Evolutionary conservation across 2,888 invertebrate genomes (phyloP).

Genomic region (Euplagia quadripunctaria): DNA sequence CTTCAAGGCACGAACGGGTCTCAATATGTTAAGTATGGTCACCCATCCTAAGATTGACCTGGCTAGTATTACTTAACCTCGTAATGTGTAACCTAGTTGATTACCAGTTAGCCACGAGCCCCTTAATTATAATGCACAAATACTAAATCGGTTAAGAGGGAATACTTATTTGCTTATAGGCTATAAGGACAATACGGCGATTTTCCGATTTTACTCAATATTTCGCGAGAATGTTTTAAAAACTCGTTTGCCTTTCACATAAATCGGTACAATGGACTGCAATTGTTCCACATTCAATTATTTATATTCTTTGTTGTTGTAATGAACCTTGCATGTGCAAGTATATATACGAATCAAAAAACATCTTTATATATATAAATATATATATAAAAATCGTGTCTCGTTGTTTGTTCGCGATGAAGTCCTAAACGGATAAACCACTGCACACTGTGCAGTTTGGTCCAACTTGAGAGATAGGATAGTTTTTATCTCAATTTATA

Average conservation of each 20-base stretch:
- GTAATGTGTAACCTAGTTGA: too few relatives aligned
- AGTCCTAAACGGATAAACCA: neutral
- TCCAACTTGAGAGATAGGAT: too few relatives aligned
- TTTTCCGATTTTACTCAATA: slow-evolving; percentile 14
- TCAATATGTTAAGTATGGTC: too few relatives aligned
- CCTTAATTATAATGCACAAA: neutral
- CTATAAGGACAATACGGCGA: neutral
- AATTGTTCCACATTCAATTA: slow-evolving; percentile 56
- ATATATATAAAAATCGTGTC: too few relatives aligned
- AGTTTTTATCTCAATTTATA: too few relatives aligned
- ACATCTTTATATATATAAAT: too few relatives aligned
- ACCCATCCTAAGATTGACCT: too few relatives aligned
- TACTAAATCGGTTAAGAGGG: neutral
- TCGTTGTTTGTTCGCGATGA: too few relatives aligned
- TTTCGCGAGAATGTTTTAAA: slow-evolving; percentile 21
- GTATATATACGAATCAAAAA: slow-evolving; percentile 8
- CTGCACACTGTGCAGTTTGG: too few relatives aligned
- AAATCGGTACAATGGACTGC: slow-evolving; percentile 46
- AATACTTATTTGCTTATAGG: neutral
- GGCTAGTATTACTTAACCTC: too few relatives aligned
- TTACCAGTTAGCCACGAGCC: too few relatives aligned
- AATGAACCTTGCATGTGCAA: slow-evolving; percentile 27
- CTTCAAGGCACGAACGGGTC: too few relatives aligned
- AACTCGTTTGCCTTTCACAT: slow-evolving; percentile 48
- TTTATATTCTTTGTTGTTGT: slow-evolving; percentile 23